These are phyloP conservation scores for Sarcophaga caerulescens DNA, from an alignment of 2,888 invertebrate species.

Conservation along the genomic window DNA sequence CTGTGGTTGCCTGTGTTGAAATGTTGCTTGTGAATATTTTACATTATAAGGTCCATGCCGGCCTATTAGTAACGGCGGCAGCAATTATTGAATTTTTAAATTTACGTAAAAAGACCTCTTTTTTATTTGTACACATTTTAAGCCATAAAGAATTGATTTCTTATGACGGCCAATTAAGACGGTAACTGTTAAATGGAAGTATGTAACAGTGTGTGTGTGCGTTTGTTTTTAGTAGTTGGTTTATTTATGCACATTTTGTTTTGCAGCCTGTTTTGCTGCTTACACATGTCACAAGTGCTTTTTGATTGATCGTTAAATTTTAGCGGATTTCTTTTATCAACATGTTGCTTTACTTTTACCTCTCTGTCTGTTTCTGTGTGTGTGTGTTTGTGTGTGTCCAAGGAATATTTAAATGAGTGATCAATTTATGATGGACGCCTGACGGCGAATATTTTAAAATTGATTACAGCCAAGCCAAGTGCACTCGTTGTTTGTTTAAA, in stretches of 20 bases:
- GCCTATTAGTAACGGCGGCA: constrained; percentile 24
- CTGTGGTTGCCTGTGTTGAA: constrained; percentile 26
- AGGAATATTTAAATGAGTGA: constrained; percentile 31
- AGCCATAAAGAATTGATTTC: constrained; percentile 67
- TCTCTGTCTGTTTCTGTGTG: background rate
- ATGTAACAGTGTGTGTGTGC: background rate
- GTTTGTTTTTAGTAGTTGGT: background rate
- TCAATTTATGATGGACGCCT: constrained; percentile 38
- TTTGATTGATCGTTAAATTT: constrained; percentile 53
- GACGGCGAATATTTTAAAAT: background rate
- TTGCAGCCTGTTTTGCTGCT: background rate
- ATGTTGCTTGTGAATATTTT: constrained; percentile 5
- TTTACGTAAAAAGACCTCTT: constrained; percentile 76
- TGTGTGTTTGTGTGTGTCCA: background rate
- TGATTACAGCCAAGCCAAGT: background rate
- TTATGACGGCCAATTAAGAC: constrained; percentile 66
- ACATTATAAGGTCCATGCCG: background rate
- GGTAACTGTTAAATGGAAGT: constrained; percentile 39
- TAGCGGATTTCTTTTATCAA: background rate
- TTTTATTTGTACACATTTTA: constrained; percentile 69
- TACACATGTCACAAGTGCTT: constrained; percentile 33
- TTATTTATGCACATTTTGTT: background rate
- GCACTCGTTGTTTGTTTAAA: constrained; percentile 14
- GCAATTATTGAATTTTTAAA: constrained; percentile 78
- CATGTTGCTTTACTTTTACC: background rate